Evolutionary conservation across 2,113 vertebrate genomes (phyloP), one percentile per base, ranked within the genome.

Genomic region (Cephalopholis sonnerati): DNA sequence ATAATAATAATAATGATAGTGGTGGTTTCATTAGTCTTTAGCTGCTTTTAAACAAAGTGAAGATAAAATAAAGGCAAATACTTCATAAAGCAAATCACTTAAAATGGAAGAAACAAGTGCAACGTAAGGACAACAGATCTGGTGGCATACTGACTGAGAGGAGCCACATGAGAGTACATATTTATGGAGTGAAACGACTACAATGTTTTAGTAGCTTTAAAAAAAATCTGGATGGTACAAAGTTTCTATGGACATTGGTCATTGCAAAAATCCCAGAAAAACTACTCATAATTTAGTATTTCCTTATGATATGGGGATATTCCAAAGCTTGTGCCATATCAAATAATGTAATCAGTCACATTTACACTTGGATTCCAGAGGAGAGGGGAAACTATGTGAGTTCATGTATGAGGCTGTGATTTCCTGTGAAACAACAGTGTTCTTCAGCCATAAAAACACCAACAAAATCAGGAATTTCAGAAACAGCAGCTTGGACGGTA

Each of bases 401-500:
- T 73, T 57, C 63, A 36, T 22, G n/a, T 18, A 59, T 1, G 5
- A 58, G 67, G 75, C 36, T 58, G 62, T 24, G 50, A 32, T 51
- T 77, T 86, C 67, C 64, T 73, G 65, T 58, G 39, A 77, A 39
- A 67, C 72, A 82, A 36, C 15, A 6, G 24, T n/a, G 46, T 57
- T 77, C 57, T 44, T 78, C 64, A 51, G 51, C 36, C 0, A 1
- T 46, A 63, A 69, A 84, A 53, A 71, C 11, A 70, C 2, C 9
- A 22, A 75, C 12, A 72, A 64, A 74, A 36, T 29, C 50, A 75
- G 44, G 41, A 15, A 20, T 65, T 44, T 51, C 27, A 83, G 75
- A 76, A 54, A 50, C 68, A 80, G 87, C 79, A 79, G 79, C 48
- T 63, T n/a, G 50, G 57, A 44, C 64, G 63, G 74, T 29, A 72